Base-by-base conservation (phyloP, 2,797 vertebrate genomes). In the Glossophaga mutica region DNA sequence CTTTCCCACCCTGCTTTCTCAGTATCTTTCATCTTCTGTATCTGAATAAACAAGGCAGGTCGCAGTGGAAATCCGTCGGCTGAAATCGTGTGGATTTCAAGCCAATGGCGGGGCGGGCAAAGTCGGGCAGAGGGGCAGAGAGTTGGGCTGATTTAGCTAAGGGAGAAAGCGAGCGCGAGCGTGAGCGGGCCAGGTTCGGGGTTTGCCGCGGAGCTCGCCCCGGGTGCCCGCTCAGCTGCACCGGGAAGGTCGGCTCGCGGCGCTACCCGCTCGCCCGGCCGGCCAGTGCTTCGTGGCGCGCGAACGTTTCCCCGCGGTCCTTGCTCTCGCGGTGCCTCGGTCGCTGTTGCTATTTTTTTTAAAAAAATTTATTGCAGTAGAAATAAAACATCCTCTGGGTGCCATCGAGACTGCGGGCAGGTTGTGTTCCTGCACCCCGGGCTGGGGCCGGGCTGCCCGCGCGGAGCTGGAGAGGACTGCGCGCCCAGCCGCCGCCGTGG, bases 21-120 rank as follows among this genome's bases (percentile, higher is more conserved):
- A 2, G 59, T 15, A 59, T 79, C 93, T 87, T 59, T 86, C 97
- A 59, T 90, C 93, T 92, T 73, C 71, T 83, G 71, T 37, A 39
- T 81, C 96, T 91, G 93, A 93, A 96, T 94, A 95, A 96, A 96
- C 96, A 89, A 96, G 96, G 94, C 96, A 91, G 97, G 93, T 84
- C 84, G 90, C 81, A 2, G 91, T 87, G 91, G 79, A 81, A 74
- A 87, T 29, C 89, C 94, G 22, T 67, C 32, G 21, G 89, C 79
- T 39, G 93, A 37, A 48, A 67, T 26, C 78, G 48, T 32, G 91
- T 48, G 91, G 89, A 34, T 95, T 86, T 50, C 89, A 21, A 79
- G 96, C 97, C 46, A 87, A 95, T 87, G 97, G 95, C 93, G 52
- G 78, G 96, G 93, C 95, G 79, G 71, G 92, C 94, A 73, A 83